Base-by-base conservation (phyloP, 1,140 invertebrate genomes). In the Bombus balteatus region DNA sequence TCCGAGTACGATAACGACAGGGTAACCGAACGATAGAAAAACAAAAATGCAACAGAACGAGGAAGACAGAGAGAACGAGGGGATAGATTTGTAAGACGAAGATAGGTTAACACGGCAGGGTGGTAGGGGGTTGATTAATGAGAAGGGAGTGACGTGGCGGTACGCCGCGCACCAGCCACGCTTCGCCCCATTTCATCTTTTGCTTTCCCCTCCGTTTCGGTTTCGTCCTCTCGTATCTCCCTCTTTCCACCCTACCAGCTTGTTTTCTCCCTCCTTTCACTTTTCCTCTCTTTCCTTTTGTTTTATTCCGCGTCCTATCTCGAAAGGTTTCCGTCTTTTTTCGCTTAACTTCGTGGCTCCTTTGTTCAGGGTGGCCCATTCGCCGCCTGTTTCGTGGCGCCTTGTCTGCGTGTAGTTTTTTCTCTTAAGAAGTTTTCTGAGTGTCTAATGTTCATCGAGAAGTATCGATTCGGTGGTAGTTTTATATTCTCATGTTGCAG, bases 91-190 rank as follows among this genome's bases (percentile, higher is more conserved):
- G 77, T 32, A 82, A 62, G 81, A 88, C 75, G 81, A 85, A 87
- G 72, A 87, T 62, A 83, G 74, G 72, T 37, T 82, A 28, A 72
- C 68, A 37, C 25, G 32, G n/a, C n/a, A 73, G 79, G 73, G 41
- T 68, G 77, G 80, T 87, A 87, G 87, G 89, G 86, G 80, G 82
- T 91, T 93, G 92, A 93, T 93, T 93, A 93, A 93, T 93, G 92
- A 92, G 91, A 87, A 86, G 90, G 90, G 89, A 91, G 90, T 93
- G 92, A 93, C 92, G 91, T 88, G 86, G 92, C 92, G 91, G 90
- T 91, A 76, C 88, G 88, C 89, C 90, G 87, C 88, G 89, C 87
- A 89, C 89, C 89, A 89, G 89, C 92, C 89, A 87, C 92, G 90
- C 88, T 86, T 88, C 91, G 88, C 90, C 92, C 88, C 85, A 91